Evolutionary conservation across 2,113 vertebrate genomes (phyloP).

Genomic region (Ranitomeya variabilis): DNA sequence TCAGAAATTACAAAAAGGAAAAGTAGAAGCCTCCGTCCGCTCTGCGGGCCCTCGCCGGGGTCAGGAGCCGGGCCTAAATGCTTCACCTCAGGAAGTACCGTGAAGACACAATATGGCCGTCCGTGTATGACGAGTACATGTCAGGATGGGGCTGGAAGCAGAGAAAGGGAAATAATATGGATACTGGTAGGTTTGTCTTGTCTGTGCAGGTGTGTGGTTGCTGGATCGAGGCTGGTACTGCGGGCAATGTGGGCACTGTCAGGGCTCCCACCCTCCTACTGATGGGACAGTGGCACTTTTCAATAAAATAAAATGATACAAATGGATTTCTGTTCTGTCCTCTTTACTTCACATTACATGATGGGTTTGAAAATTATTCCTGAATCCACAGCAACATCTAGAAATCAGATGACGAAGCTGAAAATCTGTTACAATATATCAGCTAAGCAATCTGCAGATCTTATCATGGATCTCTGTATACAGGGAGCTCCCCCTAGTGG

Average conservation of each 20-base stretch:
- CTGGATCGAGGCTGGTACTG: constrained; percentile 1
- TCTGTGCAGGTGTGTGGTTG: neutral
- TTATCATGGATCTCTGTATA: no score
- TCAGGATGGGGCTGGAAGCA: constrained; percentile 4
- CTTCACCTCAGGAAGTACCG: constrained; percentile 30
- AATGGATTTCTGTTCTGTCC: neutral
- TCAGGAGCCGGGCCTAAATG: neutral
- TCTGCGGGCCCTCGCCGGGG: neutral
- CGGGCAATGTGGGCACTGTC: neutral
- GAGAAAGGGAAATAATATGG: neutral
- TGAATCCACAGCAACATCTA: neutral
- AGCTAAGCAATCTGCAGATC: no score
- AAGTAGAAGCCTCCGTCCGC: neutral
- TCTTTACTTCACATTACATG: neutral
- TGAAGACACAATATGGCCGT: constrained; percentile 11
- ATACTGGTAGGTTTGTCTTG: constrained; percentile 7
- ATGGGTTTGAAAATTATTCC: neutral
- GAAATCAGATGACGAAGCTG: no score
- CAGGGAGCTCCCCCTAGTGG: no score
- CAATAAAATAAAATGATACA: constrained; percentile 47
- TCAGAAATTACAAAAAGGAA: neutral
- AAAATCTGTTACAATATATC: no score
- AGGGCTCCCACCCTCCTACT: neutral
- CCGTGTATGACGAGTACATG: neutral
- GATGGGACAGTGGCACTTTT: constrained; percentile 47